These are phyloP conservation scores for Drosophila malerkotliana DNA, from an alignment of 1,140 invertebrate genomes.

Conservation along the genomic window DNA sequence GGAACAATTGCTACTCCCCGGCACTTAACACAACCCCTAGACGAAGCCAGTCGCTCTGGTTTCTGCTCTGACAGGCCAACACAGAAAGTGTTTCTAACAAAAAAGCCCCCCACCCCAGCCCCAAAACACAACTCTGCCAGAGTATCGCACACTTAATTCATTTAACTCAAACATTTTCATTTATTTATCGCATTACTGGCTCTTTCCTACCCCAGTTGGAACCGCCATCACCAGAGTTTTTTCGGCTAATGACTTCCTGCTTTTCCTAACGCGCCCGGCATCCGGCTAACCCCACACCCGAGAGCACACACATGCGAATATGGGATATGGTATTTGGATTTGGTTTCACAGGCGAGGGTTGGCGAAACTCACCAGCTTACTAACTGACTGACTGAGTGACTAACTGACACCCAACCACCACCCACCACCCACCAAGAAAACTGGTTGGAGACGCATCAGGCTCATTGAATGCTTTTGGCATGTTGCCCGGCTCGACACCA, in stretches of 20 bases:
- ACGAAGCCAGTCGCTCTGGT: conserved; percentile 30
- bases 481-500: conserved; percentile 79
- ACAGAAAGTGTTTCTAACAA: conserved; percentile 80
- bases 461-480: conserved; percentile 81
- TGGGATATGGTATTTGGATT: conserved; percentile 16
- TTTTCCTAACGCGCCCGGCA: conserved; percentile 70
- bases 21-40: conserved; percentile 53
- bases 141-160: conserved; percentile 79
- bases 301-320: conserved; percentile 22
- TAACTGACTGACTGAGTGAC: conserved; percentile 25
- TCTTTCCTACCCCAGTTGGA: conserved; percentile 43
- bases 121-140: conserved; percentile 14
- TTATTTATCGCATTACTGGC: conserved; percentile 79
- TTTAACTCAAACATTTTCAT: conserved; percentile 82
- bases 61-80: conserved; percentile 68
- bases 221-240: conserved; percentile 51
- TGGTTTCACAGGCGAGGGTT: not conserved
- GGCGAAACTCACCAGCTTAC: not conserved
- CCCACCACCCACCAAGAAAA: conserved; percentile 10
- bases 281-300: conserved; percentile 47
- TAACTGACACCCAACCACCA: not conserved
- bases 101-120: conserved; percentile 17
- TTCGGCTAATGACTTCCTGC: conserved; percentile 77
- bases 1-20: conserved; percentile 48
- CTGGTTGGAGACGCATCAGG: conserved; percentile 34